phyloP scores from a whole-genome alignment of 2,113 vertebrate species.

The Puma concolor region DNA sequence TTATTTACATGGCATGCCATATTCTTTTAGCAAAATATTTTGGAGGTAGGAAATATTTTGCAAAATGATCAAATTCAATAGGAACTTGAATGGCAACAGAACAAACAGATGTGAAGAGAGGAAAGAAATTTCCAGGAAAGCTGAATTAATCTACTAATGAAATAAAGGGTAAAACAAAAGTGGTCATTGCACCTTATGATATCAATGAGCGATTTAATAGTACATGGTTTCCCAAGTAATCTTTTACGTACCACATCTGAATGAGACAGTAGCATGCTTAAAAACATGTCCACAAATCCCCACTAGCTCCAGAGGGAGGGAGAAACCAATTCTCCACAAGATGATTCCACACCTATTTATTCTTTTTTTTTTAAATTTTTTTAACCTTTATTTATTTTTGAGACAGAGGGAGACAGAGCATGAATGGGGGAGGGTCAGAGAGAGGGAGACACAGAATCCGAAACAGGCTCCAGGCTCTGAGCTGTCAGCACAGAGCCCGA shows the following conservation, averaged over 20 bases:
- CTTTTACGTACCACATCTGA: rapidly evolving
- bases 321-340: not conserved
- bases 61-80: not conserved
- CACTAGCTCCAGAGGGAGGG: not conserved
- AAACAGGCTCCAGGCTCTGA: no score
- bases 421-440: no score
- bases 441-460: no score
- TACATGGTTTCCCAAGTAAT: rapidly evolving
- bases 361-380: no score
- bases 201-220: rapidly evolving
- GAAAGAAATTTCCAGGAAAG: not conserved
- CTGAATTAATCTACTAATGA: no score
- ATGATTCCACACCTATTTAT: not conserved
- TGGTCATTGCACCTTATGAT: not conserved
- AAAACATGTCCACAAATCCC: not conserved
- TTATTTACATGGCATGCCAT: rapidly evolving
- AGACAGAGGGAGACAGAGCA: no score
- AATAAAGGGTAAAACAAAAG: not conserved
- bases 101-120: not conserved
- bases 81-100: not conserved
- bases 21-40: not conserved
- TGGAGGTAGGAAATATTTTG: not conserved
- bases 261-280: rapidly evolving
- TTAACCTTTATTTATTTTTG: no score
- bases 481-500: no score